Conservation (phyloP, 2,888 invertebrate species). For the Balanococcus diminutus region DNA sequence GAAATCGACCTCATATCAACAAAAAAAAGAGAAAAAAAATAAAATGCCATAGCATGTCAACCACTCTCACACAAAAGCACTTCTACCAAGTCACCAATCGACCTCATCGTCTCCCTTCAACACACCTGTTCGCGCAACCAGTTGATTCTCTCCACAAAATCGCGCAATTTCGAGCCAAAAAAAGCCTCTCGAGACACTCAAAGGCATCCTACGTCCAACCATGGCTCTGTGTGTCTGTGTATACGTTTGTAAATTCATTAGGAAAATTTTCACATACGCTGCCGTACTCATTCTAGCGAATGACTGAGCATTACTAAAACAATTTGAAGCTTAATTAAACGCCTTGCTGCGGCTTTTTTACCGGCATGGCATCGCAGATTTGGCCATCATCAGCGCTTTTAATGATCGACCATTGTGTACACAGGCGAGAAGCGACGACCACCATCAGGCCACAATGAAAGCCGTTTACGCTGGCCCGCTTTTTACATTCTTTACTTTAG, state of each 20-base stretch:
- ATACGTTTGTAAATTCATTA: slow-evolving; percentile 23
- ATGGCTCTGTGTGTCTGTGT: not conserved
- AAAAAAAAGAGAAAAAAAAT: too few relatives aligned
- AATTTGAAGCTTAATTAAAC: slow-evolving; percentile 55
- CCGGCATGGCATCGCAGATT: slow-evolving; percentile 49
- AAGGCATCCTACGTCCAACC: not conserved
- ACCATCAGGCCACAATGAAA: slow-evolving; percentile 50
- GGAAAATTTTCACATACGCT: slow-evolving; percentile 29
- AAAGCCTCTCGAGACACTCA: not conserved
- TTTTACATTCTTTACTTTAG: slow-evolving; percentile 43
- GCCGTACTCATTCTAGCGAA: slow-evolving; percentile 42
- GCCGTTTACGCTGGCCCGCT: slow-evolving; percentile 48
- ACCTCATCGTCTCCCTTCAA: too few relatives aligned
- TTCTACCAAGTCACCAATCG: too few relatives aligned
- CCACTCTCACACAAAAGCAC: too few relatives aligned
- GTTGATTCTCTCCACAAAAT: too few relatives aligned
- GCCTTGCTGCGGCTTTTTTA: slow-evolving; percentile 44
- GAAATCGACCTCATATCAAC: too few relatives aligned
- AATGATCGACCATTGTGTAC: slow-evolving; percentile 50
- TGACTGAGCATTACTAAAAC: slow-evolving; percentile 56
- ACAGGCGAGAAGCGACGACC: slow-evolving; percentile 39
- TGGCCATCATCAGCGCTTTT: slow-evolving; percentile 53
- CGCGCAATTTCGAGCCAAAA: too few relatives aligned
- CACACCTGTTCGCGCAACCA: too few relatives aligned
- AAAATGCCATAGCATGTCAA: too few relatives aligned